Evolutionary conservation across 2,888 invertebrate species (phyloP).

Genomic region (Laothoe populi): DNA sequence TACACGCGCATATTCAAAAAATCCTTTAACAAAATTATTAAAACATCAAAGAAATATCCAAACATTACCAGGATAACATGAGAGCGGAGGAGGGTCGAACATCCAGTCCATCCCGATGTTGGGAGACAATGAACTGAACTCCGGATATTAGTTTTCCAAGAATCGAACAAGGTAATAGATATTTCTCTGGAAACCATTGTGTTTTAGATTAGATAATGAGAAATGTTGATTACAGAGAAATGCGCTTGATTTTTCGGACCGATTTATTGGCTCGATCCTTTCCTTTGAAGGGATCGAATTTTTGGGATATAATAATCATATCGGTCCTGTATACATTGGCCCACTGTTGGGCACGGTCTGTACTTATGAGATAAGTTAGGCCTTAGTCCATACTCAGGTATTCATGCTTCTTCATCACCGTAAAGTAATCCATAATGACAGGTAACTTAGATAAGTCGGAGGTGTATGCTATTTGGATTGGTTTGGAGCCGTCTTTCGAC

Average conservation of each 20-base stretch:
- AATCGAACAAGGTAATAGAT: slow-evolving; percentile 10
- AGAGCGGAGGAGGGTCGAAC: slow-evolving; percentile 1
- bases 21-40: neutral
- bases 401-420: no score
- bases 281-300: no score
- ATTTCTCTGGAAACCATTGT: slow-evolving; percentile 18
- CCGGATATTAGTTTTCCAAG: slow-evolving; percentile 22
- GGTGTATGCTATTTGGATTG: no score
- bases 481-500: no score
- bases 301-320: no score
- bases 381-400: no score
- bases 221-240: slow-evolving; percentile 1
- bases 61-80: slow-evolving; percentile 12
- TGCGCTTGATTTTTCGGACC: neutral
- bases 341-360: no score
- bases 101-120: slow-evolving; percentile 8
- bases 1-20: neutral
- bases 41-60: neutral
- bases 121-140: slow-evolving; percentile 20
- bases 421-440: no score
- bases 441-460: no score
- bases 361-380: no score
- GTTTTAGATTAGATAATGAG: neutral
- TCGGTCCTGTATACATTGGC: no score
- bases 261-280: neutral